phyloP scores from a whole-genome alignment of 2,888 invertebrate species.

The Apamea crenata region DNA sequence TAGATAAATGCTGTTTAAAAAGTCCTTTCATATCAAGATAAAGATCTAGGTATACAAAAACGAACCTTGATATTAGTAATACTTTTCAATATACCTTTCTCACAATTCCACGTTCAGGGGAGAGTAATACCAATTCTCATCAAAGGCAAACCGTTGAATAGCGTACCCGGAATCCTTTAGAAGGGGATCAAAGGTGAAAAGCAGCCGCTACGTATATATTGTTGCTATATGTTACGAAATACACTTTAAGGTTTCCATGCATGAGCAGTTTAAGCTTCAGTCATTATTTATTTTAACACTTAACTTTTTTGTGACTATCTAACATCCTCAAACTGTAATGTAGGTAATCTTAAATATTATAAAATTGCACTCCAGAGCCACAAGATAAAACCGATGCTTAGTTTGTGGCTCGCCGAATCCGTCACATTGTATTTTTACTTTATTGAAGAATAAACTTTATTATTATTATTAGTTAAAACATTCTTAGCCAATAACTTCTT shows the following conservation, averaged over 20 bases:
- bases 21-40: background rate
- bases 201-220: background rate
- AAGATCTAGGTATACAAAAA: background rate
- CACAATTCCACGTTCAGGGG: background rate
- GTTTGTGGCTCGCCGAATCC: no score
- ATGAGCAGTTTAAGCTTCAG: background rate
- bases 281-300: no score
- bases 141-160: conserved; percentile 18
- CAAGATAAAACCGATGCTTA: no score
- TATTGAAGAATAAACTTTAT: no score
- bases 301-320: no score
- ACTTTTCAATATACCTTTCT: background rate
- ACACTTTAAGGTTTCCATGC: background rate
- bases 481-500: no score
- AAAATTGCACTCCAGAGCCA: no score
- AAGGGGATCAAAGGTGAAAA: conserved; percentile 6
- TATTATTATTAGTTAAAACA: no score
- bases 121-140: conserved; percentile 3
- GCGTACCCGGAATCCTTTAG: conserved; percentile 7
- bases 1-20: background rate
- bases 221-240: background rate
- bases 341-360: no score
- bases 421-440: no score
- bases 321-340: no score
- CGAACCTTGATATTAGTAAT: conserved; percentile 5